Conservation (phyloP, 2,113 vertebrate genomes). For the Cepphus grylle region DNA sequence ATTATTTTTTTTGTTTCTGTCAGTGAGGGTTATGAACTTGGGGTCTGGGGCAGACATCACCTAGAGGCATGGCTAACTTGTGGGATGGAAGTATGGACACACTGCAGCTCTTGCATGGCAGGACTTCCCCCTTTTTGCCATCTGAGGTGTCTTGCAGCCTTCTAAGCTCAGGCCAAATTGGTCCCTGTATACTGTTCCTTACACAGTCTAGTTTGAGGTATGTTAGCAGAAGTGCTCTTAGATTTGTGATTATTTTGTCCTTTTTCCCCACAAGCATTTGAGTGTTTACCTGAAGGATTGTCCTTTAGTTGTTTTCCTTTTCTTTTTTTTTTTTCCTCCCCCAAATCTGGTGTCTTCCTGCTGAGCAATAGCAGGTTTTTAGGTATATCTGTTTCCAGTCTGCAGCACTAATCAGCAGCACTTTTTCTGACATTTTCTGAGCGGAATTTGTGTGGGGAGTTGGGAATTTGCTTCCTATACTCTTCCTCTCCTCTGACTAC, state of each 20-base stretch:
- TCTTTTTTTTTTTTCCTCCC: background rate
- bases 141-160: background rate
- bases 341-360: background rate
- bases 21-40: background rate
- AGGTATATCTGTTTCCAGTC: background rate
- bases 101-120: background rate
- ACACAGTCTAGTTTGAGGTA: background rate
- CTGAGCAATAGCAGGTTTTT: background rate
- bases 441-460: background rate
- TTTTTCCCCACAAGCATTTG: background rate
- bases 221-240: background rate
- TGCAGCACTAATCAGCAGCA: background rate
- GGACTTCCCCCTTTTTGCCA: background rate
- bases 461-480: background rate
- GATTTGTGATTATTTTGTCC: background rate
- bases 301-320: background rate
- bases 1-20: background rate
- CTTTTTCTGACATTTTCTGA: background rate
- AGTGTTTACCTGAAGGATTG: background rate
- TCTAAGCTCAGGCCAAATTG: background rate
- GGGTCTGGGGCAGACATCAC: background rate
- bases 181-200: background rate
- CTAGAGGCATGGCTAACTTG: background rate
- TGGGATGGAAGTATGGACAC: background rate
- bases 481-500: background rate